phyloP scores from a whole-genome alignment of 2,797 vertebrate genomes.

The Zonotrichia albicollis region DNA sequence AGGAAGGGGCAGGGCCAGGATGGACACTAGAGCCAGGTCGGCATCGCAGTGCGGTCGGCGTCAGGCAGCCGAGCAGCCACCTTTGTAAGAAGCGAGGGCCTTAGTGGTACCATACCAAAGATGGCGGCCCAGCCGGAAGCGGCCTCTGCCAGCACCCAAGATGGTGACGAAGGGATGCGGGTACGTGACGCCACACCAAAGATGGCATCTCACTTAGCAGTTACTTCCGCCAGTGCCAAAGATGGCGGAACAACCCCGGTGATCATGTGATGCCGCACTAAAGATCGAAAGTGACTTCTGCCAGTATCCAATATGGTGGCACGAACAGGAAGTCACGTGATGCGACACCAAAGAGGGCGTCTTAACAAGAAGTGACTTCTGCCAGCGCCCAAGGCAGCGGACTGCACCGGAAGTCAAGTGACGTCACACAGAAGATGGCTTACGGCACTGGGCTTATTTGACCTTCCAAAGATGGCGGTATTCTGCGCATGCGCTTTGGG shows the following conservation, averaged over 20 bases:
- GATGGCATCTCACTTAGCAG: accelerated
- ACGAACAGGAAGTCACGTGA: not conserved
- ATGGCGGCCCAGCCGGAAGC: not conserved
- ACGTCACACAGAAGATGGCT: accelerated
- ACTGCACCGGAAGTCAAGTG: accelerated
- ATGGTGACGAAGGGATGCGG: accelerated
- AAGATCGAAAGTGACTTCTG: not conserved
- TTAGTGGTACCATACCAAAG: not conserved
- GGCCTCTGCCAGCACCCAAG: not conserved
- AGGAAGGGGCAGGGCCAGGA: not conserved
- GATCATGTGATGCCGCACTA: accelerated
- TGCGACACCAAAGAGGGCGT: not conserved
- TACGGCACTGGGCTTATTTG: accelerated
- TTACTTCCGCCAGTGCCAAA: not conserved
- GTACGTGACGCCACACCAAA: accelerated
- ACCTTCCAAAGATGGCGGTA: not conserved
- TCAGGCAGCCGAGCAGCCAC: accelerated
- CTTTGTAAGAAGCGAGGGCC: accelerated
- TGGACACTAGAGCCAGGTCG: accelerated
- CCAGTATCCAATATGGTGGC: no score
- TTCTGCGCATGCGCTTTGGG: accelerated
- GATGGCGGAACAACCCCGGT: accelerated
- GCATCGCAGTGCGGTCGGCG: accelerated
- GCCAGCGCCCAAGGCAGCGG: not conserved
- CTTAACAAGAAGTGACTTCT: not conserved